phyloP scores from a whole-genome alignment of 2,888 invertebrate species.

The Hydrotaea diabolus region DNA sequence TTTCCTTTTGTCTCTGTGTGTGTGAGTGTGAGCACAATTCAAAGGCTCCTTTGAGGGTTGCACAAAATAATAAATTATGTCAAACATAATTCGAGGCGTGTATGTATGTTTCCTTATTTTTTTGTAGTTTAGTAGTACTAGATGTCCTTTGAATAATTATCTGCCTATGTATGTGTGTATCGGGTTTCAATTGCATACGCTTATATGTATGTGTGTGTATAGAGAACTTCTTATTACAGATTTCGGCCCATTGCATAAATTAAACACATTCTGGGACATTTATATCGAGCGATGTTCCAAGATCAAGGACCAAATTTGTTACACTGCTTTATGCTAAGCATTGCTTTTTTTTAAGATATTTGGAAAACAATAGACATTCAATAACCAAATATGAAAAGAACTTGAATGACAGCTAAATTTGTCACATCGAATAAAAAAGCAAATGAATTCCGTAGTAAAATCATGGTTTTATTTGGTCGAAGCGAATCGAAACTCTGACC shows the following conservation, averaged over 20 bases:
- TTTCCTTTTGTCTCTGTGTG: slow-evolving; percentile 8
- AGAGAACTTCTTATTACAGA: background rate
- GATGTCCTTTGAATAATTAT: no score
- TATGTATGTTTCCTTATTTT: background rate
- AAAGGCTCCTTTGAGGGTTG: slow-evolving; percentile 62
- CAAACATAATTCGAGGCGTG: slow-evolving; percentile 24
- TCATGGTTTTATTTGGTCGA: no score
- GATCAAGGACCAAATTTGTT: background rate
- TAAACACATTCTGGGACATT: background rate
- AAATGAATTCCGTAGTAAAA: no score
- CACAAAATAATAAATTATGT: slow-evolving; percentile 64
- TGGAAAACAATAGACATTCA: background rate
- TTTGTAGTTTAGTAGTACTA: slow-evolving; percentile 12
- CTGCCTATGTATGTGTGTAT: background rate
- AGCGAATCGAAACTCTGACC: no score
- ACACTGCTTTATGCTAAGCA: background rate
- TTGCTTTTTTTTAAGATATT: background rate
- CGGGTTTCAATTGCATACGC: slow-evolving; percentile 16
- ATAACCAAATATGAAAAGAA: background rate
- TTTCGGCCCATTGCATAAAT: background rate
- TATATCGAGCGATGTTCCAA: background rate
- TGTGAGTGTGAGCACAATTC: slow-evolving; percentile 37
- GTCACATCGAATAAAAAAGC: background rate
- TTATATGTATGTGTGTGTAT: slow-evolving; percentile 13
- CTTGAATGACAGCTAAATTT: background rate